Percentiles rank a stretch among this genome's conserved stretches.
Evolutionary conservation across 2,888 invertebrate genomes (phyloP).

Genomic region (Celastrina argiolus): DNA sequence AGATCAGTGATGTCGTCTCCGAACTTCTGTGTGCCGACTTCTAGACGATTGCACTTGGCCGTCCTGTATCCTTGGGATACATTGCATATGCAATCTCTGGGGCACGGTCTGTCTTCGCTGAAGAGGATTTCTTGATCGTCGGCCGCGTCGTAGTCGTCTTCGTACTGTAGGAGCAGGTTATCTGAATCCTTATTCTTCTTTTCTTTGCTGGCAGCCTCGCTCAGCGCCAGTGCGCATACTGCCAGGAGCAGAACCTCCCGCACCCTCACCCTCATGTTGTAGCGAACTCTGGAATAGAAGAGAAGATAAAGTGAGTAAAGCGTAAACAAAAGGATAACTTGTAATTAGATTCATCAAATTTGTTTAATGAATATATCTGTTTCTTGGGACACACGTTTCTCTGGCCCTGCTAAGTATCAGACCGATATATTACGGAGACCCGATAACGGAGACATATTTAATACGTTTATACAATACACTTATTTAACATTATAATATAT

Average conservation of each 20-base stretch:
- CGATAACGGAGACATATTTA: too few relatives aligned
- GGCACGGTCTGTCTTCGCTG: constrained; percentile 76
- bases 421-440: too few relatives aligned
- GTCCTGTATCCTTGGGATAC: constrained; percentile 79
- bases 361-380: too few relatives aligned
- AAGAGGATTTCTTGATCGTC: constrained; percentile 71
- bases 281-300: constrained; percentile 67
- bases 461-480: too few relatives aligned
- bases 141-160: constrained; percentile 64
- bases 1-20: constrained; percentile 82
- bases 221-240: constrained; percentile 61
- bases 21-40: constrained; percentile 82
- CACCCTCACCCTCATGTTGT: constrained; percentile 71
- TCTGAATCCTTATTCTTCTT: constrained; percentile 54
- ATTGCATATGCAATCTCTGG: constrained; percentile 80
- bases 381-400: too few relatives aligned
- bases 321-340: background rate
- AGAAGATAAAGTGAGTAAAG: constrained; percentile 30
- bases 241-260: constrained; percentile 74
- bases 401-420: too few relatives aligned
- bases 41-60: constrained; percentile 83
- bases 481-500: too few relatives aligned
- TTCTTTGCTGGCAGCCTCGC: constrained; percentile 59
- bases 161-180: constrained; percentile 58
- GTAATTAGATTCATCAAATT: background rate